Base-by-base conservation (phyloP, 1,140 invertebrate genomes). In the Listronotus oregonensis region DNA sequence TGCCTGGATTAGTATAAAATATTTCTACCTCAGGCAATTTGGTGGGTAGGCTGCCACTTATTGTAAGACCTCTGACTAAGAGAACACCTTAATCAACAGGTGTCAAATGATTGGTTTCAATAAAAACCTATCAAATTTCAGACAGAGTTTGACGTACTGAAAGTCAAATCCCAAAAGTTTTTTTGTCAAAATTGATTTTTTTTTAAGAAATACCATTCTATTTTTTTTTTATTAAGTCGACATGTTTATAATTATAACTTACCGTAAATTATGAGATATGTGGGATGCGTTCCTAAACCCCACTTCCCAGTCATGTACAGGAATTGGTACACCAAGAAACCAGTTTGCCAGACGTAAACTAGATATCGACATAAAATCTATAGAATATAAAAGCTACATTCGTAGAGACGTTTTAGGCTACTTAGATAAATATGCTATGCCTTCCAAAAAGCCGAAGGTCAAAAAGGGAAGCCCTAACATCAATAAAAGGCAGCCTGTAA, bases 331-430 rank as follows among this genome's bases (percentile, higher is more conserved):
- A 12, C 8, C 32, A 0, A 42, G 44, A 32, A 32, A 17, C 12
- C 42, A 34, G 10, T 65, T 43, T 46, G 55, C 40, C n/a, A 55
- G 40, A 31, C 55, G 59, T 39, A 70, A 70, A 59, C 37, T 57
- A 32, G 58, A 61, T 37, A 12, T 37, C 2, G 64, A 66, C 31
- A 60, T 70, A 6, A 52, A 52, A 11, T 66, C 64, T 6, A 49
- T 70, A 6, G 68, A 70, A 44, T 70, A 70, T 37, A 39, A 59
- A 15, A 66, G 60, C 44, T 70, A 70, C 39, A 63, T 70, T 6
- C 64, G 32, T n/a, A 63, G 55, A 44, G 64, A 67, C 49, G 60
- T 67, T 12, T 34, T 70, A 15, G 60, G 64, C 17, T 66, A 47
- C 21, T 46, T 70, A 47, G 60, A 70, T 27, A 52, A 65, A n/a